Evolutionary conservation across 2,113 vertebrate species (phyloP).

Genomic region (Chaenogobius annularis): DNA sequence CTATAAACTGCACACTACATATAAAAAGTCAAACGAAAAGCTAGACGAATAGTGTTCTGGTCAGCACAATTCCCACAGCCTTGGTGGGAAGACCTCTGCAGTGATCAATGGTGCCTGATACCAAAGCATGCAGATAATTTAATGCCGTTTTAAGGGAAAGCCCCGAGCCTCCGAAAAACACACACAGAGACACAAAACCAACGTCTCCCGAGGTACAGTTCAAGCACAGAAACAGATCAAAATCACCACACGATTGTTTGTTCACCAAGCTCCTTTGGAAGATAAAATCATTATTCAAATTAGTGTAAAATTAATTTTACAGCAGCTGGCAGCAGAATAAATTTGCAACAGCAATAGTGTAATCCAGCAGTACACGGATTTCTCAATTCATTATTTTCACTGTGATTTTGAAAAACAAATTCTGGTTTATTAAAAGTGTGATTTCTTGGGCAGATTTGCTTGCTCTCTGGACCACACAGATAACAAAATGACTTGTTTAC

Average conservation of each 20-base stretch:
- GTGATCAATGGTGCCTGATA: constrained; percentile 18
- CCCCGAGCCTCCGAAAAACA: neutral
- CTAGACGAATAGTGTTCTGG: neutral
- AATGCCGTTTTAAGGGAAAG: constrained; percentile 6
- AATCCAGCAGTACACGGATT: neutral
- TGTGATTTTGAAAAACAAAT: constrained; percentile 8
- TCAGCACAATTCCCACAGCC: constrained; percentile 9
- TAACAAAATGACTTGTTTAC: neutral
- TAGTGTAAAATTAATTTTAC: neutral
- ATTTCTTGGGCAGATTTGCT: neutral
- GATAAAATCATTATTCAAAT: constrained; percentile 9
- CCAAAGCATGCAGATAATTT: constrained; percentile 19
- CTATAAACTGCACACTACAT: too few relatives aligned
- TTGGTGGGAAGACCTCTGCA: constrained; percentile 14
- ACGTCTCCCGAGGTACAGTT: neutral
- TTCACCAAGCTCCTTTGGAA: constrained; percentile 4
- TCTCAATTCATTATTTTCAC: constrained; percentile 2
- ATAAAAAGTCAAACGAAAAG: neutral
- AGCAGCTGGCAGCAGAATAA: constrained; percentile 1
- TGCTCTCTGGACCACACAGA: neutral
- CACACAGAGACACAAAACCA: constrained; percentile 6
- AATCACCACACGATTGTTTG: neutral
- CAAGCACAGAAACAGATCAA: neutral
- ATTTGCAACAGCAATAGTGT: neutral
- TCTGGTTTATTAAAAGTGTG: neutral